A percentile compares a stretch with the other conserved stretches of the same genome.
Evolutionary conservation across 1,140 invertebrate species (phyloP).

Genomic region (Drosophila pachea): DNA sequence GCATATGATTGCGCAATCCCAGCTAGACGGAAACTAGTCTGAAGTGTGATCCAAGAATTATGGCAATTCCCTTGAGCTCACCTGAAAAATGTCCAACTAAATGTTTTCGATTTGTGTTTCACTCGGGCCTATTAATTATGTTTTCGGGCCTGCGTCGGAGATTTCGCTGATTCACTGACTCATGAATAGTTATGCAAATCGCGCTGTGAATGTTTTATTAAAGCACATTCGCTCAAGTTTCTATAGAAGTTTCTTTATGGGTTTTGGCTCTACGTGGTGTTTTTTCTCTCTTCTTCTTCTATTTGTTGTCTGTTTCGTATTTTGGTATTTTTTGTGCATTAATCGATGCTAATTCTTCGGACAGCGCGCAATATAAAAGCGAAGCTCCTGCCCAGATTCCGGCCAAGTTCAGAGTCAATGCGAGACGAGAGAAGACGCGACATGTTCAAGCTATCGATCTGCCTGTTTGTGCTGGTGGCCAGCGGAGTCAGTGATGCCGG

Average conservation of each 20-base stretch:
- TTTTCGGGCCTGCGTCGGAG: neutral
- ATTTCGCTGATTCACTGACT: conserved; percentile 41
- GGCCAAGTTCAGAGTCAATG: conserved; percentile 42
- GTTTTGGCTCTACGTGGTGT: conserved; percentile 14
- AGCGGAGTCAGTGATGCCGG: conserved; percentile 35
- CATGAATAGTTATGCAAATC: conserved; percentile 62
- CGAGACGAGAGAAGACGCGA: conserved; percentile 24
- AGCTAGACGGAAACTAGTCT: neutral
- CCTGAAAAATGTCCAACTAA: neutral
- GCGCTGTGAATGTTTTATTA: conserved; percentile 62
- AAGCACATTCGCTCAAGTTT: conserved; percentile 53
- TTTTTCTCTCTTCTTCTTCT: conserved; percentile 20
- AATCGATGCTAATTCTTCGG: conserved; percentile 59
- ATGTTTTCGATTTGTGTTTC: neutral
- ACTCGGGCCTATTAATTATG: neutral
- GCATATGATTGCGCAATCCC: conserved; percentile 19
- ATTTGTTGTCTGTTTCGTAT: conserved; percentile 5
- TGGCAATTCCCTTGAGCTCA: no score
- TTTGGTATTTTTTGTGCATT: conserved; percentile 24
- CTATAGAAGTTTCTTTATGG: conserved; percentile 63
- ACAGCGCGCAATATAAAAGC: conserved; percentile 52
- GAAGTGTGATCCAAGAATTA: conserved; percentile 2
- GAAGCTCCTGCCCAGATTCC: conserved; percentile 26
- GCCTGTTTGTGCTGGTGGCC: conserved; percentile 45
- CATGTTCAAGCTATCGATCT: conserved; percentile 60